A percentile compares a stretch with the other conserved stretches of the same genome.
Evolutionary conservation across 2,113 vertebrate species (phyloP).

Genomic region (Myodes glareolus): DNA sequence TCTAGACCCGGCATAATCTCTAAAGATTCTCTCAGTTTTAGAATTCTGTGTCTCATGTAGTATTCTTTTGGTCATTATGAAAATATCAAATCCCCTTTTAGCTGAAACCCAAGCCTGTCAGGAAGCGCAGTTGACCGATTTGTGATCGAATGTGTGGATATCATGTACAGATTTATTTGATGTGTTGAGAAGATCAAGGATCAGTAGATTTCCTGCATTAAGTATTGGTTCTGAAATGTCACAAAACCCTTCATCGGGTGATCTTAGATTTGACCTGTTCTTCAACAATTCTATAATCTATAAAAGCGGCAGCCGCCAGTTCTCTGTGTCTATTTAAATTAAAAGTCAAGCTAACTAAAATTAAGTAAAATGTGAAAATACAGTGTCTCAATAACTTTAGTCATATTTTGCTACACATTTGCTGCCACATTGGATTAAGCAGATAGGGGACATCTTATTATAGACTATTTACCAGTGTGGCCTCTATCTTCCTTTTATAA

Average conservation of each 20-base stretch:
- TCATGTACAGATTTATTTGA: background rate
- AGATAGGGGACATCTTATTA: background rate
- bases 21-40: background rate
- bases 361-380: background rate
- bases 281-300: background rate
- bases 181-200: slow-evolving; percentile 7
- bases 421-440: no score
- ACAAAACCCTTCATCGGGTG: background rate
- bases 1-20: background rate
- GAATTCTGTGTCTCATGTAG: background rate
- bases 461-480: background rate
- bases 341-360: background rate
- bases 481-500: background rate
- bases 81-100: background rate
- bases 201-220: background rate
- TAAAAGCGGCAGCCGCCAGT: background rate
- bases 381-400: background rate
- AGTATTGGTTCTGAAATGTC: slow-evolving; percentile 33
- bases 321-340: background rate
- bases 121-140: background rate
- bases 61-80: slow-evolving; percentile 28
- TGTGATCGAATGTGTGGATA: background rate
- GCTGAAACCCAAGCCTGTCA: background rate
- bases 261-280: background rate
- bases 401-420: background rate